Base-by-base conservation (phyloP, 2,888 invertebrate species). In the Argynnis bischoffii region DNA sequence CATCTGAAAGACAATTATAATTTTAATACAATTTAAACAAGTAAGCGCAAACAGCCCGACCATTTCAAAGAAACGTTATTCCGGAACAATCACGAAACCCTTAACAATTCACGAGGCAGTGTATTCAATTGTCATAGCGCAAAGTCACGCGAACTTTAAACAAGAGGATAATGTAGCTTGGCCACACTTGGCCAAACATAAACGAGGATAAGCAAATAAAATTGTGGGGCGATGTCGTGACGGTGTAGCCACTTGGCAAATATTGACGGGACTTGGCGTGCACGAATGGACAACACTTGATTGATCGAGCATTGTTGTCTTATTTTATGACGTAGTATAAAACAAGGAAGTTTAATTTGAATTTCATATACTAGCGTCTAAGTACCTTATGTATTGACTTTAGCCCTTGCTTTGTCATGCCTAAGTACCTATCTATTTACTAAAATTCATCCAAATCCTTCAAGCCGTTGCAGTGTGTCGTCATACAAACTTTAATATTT, bases 281-380 rank as follows among this genome's bases (percentile, higher is more conserved):
- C 85, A 84, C 85, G 84, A 85, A 85, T 85, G 82, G 81, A 80
- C 82, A 84, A 86, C 87, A 85, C 89, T 88, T 91, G 92, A 92
- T 92, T 92, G 92, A 92, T 91, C 84, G 87, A 75, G 79, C 80
- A 76, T 80, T 83, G 80, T 82, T 81, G 71, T 70, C 59, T 66
- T 50, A 16, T 14, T 21, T 47, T 35, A 18, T 55, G 15, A 55
- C 31, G 51, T 55, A 51, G n/a, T 48, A 21, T 41, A 18, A 46
- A 51, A 55, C 46, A 21, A 56, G 57, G 61, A 63, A 54, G 53
- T 63, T 63, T 51, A 50, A 64, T 61, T 47, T 53, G 51, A 15
- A 16, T 16, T n/a, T 16, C 2, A 16, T 51, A 16, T 5, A 8
- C 3, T 8, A n/a, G 5, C 16, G n/a, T 16, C 8, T 51, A 16